phyloP scores from a whole-genome alignment of 2,888 invertebrate species.

The Hydrotaea cyrtoneurina region DNA sequence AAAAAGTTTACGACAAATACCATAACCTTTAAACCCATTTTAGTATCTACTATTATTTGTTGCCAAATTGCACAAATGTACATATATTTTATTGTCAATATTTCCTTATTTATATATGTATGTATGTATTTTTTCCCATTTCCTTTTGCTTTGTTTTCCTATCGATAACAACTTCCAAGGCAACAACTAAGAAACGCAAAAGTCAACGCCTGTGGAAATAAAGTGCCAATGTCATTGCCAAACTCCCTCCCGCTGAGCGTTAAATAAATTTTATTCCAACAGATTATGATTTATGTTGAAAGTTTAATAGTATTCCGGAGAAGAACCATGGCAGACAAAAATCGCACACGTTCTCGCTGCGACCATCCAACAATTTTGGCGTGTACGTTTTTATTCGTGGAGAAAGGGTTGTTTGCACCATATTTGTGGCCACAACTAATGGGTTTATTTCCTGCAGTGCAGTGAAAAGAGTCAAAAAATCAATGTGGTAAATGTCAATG shows the following conservation, averaged over 20 bases:
- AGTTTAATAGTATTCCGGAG: slow-evolving; percentile 19
- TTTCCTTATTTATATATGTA: slow-evolving; percentile 19
- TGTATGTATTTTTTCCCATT: slow-evolving; percentile 9
- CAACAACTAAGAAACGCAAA: neutral
- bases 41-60: neutral
- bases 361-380: neutral
- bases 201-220: slow-evolving; percentile 17
- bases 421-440: slow-evolving; percentile 58
- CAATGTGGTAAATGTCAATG: slow-evolving; percentile 39
- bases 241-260: slow-evolving; percentile 60
- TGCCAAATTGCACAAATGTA: neutral
- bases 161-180: neutral
- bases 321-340: slow-evolving; percentile 3
- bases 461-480: slow-evolving; percentile 4
- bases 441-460: slow-evolving; percentile 59
- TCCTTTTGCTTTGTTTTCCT: neutral
- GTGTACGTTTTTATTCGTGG: neutral
- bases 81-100: slow-evolving; percentile 21
- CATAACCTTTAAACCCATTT: slow-evolving; percentile 11
- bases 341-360: neutral
- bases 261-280: slow-evolving; percentile 43
- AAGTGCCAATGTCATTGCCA: slow-evolving; percentile 64
- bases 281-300: slow-evolving; percentile 58
- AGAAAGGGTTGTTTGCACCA: neutral
- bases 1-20: too few species aligned